A percentile compares a stretch with the other conserved stretches of the same genome.
phyloP scores from a whole-genome alignment of 2,888 invertebrate species.

The Conistra vaccinii region DNA sequence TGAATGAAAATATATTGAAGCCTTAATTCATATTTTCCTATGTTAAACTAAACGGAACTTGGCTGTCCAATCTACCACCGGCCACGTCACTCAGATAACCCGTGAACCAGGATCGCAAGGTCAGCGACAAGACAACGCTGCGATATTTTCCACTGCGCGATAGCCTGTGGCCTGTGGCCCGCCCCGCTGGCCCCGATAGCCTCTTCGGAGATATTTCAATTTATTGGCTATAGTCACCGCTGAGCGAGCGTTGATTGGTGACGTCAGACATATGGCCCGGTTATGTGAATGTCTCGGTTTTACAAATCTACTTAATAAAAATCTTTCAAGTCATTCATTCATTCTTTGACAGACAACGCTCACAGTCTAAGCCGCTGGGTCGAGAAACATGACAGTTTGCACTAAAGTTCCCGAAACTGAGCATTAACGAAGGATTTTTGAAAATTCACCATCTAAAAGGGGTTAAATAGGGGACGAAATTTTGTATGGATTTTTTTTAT shows the following conservation, averaged over 20 bases:
- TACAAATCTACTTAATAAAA: background rate
- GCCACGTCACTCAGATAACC: constrained; percentile 53
- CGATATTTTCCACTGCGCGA: constrained; percentile 68
- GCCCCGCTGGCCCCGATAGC: constrained; percentile 65
- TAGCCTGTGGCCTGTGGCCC: constrained; percentile 65
- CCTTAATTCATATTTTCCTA: background rate
- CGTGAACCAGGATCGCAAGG: constrained; percentile 54
- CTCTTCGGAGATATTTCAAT: constrained; percentile 71
- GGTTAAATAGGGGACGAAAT: too few species aligned
- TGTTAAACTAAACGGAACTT: background rate
- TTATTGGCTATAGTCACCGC: constrained; percentile 66
- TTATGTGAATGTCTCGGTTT: background rate
- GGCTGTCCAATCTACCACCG: background rate
- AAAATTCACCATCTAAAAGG: too few species aligned
- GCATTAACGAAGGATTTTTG: too few species aligned
- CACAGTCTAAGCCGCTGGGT: background rate
- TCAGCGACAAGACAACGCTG: constrained; percentile 52
- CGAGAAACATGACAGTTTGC: background rate
- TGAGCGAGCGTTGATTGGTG: constrained; percentile 60
- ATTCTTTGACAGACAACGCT: background rate
- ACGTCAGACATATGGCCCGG: constrained; percentile 44
- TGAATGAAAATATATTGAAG: background rate
- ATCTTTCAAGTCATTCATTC: background rate
- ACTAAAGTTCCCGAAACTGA: background rate
- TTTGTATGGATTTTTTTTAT: too few species aligned